Base-by-base conservation (phyloP, 2,888 invertebrate species). In the Zootermopsis nevadensis region DNA sequence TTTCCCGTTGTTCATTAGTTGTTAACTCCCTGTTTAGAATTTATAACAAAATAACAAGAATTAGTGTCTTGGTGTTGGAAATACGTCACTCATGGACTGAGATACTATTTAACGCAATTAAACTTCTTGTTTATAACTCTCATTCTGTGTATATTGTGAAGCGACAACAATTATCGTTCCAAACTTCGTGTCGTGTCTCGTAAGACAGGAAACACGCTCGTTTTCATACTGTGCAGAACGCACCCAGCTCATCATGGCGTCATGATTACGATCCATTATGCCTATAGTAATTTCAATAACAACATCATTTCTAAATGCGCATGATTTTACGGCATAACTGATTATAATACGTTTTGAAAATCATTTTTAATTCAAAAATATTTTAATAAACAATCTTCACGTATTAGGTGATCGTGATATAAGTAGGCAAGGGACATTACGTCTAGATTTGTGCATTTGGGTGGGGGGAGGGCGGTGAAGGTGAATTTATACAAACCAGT, bases 171-270 rank as follows among this genome's bases (percentile, higher is more conserved):
- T 60, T 27, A 60, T 27, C 60, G n/a, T 60, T 12, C 48, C 48
- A 12, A 48, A 48, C 48, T 15, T 60, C 15, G 7, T 27, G 60
- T n/a, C 60, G 27, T 60, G n/a, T 27, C 4, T 19, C 15, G n/a
- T 6, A 60, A 48, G 6, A 60, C 27, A 6, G 6, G 60, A n/a
- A 60, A 27, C n/a, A 3, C 60, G 4, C 27, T 60, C 12, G n/a
- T 60, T 6, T 27, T n/a, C 55, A 10, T 10, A 60, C 4, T n/a
- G 8, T 60, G n/a, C n/a, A 74, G 74, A n/a, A 74, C 38, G 33
- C 33, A 74, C 74, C 74, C 74, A 74, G 12, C 33, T 74, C 35
- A 22, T 74, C 33, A 74, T 74, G 74, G 33, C 33, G 74, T 33
- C 74, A 74, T 8, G 38, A 35, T n/a, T 38, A 35, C 4, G 74